Percentiles rank a stretch among this genome's conserved stretches.
Evolutionary conservation across 2,113 vertebrate species (phyloP).

Genomic region (Silurus meridionalis): DNA sequence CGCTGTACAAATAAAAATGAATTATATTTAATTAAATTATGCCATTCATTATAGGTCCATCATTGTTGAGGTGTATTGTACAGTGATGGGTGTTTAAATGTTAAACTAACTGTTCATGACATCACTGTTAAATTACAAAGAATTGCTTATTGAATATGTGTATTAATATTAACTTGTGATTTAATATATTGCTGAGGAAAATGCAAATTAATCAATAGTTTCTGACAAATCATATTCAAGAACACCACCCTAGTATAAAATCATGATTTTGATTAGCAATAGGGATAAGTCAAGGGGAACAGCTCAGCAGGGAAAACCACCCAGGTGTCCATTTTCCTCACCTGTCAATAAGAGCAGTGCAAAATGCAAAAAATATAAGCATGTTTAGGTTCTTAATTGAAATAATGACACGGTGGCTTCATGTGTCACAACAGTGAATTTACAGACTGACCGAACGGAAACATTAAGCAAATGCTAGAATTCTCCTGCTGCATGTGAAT

Average conservation of each 20-base stretch:
- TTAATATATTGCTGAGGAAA: not conserved
- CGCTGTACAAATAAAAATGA: too few species aligned
- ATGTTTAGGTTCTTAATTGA: not conserved
- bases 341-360: not conserved
- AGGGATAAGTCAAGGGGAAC: not conserved
- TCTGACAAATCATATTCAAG: not conserved
- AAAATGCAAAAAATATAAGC: not conserved
- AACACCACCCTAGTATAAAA: not conserved
- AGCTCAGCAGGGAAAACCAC: not conserved
- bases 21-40: too few species aligned
- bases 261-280: too few species aligned
- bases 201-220: not conserved
- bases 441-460: slow-evolving; percentile 54
- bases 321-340: not conserved
- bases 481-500: slow-evolving; percentile 20
- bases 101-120: too few species aligned
- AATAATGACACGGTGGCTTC: not conserved
- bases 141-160: not conserved
- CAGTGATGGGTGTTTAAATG: too few species aligned
- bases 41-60: too few species aligned
- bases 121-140: not conserved
- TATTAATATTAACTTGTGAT: not conserved
- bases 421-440: slow-evolving; percentile 49
- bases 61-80: too few species aligned
- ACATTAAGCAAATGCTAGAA: not conserved